phyloP scores from a whole-genome alignment of 2,888 invertebrate genomes.

The Polietes domitor region DNA sequence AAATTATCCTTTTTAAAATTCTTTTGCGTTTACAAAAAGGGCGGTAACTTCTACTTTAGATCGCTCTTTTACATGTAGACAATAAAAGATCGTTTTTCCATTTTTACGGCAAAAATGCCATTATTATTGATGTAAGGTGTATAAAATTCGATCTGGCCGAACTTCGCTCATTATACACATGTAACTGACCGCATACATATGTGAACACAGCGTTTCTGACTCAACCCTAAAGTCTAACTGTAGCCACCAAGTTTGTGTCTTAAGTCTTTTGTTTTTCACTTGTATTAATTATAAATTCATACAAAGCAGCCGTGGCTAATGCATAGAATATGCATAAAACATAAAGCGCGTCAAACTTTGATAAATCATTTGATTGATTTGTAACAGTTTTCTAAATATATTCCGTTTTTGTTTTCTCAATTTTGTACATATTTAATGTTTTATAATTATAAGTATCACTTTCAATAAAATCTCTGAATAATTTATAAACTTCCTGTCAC shows the following conservation, averaged over 20 bases:
- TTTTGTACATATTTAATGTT: conserved; percentile 8
- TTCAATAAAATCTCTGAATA: conserved; percentile 56
- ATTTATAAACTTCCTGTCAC: conserved; percentile 60
- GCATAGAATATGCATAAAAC: conserved; percentile 2
- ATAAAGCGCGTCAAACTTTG: conserved; percentile 1
- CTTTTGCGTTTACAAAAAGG: too few relatives aligned
- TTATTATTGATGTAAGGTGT: too few relatives aligned
- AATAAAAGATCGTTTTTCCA: too few relatives aligned
- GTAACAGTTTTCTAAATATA: not conserved
- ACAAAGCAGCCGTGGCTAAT: not conserved
- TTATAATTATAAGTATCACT: conserved; percentile 46
- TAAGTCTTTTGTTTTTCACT: conserved; percentile 37
- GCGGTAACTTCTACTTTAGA: too few relatives aligned
- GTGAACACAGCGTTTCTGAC: too few relatives aligned
- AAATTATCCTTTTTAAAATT: too few relatives aligned
- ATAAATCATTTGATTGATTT: conserved; percentile 34
- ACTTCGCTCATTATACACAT: too few relatives aligned
- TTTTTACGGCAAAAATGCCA: too few relatives aligned
- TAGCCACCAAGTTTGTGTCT: conserved; percentile 31
- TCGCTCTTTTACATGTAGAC: too few relatives aligned
- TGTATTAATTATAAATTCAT: not conserved
- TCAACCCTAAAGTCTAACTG: not conserved
- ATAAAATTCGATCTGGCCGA: too few relatives aligned
- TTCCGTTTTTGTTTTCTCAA: not conserved
- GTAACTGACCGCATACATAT: too few relatives aligned